Conservation (phyloP, 2,888 invertebrate genomes). For the Nasonovia ribisnigri region DNA sequence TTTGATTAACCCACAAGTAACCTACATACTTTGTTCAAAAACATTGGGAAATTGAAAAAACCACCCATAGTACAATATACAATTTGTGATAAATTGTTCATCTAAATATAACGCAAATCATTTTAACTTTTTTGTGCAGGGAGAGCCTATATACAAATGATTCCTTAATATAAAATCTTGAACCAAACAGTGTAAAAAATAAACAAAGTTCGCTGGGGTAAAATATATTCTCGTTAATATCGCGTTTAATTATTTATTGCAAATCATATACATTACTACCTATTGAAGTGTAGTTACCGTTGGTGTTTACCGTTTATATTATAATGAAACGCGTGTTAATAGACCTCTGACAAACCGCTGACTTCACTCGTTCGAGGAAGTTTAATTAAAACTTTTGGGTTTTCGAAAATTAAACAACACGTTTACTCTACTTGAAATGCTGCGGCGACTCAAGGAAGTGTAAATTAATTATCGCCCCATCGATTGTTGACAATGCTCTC, state of each 20-base stretch:
- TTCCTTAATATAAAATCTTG: background rate
- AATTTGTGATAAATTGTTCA: background rate
- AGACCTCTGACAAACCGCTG: background rate
- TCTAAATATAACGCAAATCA: background rate
- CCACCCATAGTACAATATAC: background rate
- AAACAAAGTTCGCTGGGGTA: background rate
- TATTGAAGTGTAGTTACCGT: background rate
- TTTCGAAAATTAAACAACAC: slow-evolving; percentile 61
- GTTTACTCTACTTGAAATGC: slow-evolving; percentile 37
- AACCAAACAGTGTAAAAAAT: background rate
- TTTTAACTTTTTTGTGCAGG: background rate
- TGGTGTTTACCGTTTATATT: slow-evolving; percentile 6
- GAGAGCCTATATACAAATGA: background rate
- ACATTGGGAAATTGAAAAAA: background rate
- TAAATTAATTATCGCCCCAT: slow-evolving; percentile 56
- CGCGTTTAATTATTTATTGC: background rate
- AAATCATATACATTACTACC: background rate
- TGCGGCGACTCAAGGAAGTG: slow-evolving; percentile 7
- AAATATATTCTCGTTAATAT: background rate
- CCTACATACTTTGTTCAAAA: background rate
- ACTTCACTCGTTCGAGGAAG: background rate
- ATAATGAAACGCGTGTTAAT: background rate
- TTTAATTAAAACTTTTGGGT: slow-evolving; percentile 63
- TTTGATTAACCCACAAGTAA: background rate
- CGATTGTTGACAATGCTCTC: slow-evolving; percentile 44